phyloP scores from a whole-genome alignment of 2,888 invertebrate species.

The Scelioninae gen. 1 region DNA sequence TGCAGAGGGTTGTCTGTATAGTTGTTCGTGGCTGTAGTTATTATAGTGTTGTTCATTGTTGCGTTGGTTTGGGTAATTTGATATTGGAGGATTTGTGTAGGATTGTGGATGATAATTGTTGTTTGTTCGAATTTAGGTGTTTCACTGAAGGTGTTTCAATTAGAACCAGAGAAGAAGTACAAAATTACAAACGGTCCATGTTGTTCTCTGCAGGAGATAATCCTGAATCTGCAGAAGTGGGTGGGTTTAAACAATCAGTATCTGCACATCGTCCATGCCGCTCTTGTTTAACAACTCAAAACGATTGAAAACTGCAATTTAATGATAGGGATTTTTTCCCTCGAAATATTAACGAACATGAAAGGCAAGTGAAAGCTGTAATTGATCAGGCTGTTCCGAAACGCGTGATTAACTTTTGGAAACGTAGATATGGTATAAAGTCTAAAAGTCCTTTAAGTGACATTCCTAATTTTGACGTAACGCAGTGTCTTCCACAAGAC shows the following conservation, averaged over 20 bases:
- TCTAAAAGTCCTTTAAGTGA: neutral
- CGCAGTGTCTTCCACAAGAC: slow-evolving; percentile 24
- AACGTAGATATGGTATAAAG: slow-evolving; percentile 32
- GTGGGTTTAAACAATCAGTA: neutral
- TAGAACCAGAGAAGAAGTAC: neutral
- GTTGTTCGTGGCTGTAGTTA: no score
- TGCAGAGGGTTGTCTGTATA: no score
- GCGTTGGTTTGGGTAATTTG: no score
- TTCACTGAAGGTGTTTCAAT: neutral
- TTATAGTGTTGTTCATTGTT: no score
- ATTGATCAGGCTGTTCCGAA: slow-evolving; percentile 7
- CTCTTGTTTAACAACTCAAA: neutral
- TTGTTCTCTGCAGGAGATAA: neutral
- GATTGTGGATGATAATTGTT: no score
- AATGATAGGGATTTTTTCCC: neutral
- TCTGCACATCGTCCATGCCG: neutral
- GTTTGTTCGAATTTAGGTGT: no score
- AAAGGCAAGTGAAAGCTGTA: neutral
- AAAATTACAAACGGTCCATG: slow-evolving; percentile 2
- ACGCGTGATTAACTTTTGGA: slow-evolving; percentile 8
- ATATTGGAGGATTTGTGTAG: no score
- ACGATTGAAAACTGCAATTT: neutral
- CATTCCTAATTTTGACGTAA: slow-evolving; percentile 19
- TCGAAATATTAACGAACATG: neutral
- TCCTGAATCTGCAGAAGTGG: neutral